Base-by-base conservation (phyloP, 2,888 invertebrate genomes). In the Metopia argyrocephala region DNA sequence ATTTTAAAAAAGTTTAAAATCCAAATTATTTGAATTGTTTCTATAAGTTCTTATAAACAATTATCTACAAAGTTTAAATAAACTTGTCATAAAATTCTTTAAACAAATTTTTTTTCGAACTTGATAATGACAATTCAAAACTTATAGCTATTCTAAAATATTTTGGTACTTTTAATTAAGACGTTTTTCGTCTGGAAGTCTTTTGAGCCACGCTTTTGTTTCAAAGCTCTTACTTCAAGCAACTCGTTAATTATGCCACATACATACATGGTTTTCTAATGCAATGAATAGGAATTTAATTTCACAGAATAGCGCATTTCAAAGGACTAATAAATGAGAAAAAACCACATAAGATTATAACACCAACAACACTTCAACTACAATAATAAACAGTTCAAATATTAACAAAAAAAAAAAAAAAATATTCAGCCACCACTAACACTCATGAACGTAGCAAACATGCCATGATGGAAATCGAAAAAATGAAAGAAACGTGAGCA, bases 241-340 rank as follows among this genome's bases (percentile, higher is more conserved):
- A n/a, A 59, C 45, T 68, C 54, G 28, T 28, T 27, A 66, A 59
- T 48, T 45, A 52, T 27, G 50, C 57, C 52, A 66, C 59, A 48
- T 38, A n/a, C 18, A 48, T 69, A 45, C n/a, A 66, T 61, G 61
- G 38, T 15, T 46, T 59, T 25, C 25, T 23, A 56, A 66, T 50
- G 56, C 45, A 52, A 76, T 73, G 56, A 45, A 48, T 1, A 78
- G 23, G 62, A 38, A 48, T 31, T 69, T 61, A 74, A 65, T 69
- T 78, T 74, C 18, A 48, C 61, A 31, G 28, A 71, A 61, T 28
- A 62, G 61, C 54, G 21, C 20, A 65, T 78, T 48, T 61, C 25
- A 75, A 52, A 45, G 46, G 76, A 84, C n/a, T n/a, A n/a, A n/a
- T n/a, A 85, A 83, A 86, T 85, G 3, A 54, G 45, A 46, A 61